Conservation (phyloP, 2,797 vertebrate genomes). For the Rhincodon typus region DNA sequence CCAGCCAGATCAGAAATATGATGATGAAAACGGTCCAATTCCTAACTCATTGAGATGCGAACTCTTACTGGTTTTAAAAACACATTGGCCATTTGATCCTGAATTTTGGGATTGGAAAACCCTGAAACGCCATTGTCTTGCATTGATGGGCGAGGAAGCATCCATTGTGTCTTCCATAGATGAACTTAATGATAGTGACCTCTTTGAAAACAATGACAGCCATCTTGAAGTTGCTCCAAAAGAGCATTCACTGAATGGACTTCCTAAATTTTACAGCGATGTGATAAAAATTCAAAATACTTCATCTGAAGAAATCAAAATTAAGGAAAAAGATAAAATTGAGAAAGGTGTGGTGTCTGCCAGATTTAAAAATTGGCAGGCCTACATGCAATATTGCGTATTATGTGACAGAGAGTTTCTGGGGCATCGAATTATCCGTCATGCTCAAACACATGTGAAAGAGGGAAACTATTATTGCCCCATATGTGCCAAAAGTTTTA, state of each 20-base stretch:
- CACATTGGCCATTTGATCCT: constrained; percentile 95
- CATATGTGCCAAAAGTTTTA: constrained; percentile 87
- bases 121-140: constrained; percentile 86
- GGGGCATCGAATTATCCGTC: constrained; percentile 89
- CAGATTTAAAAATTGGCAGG: constrained; percentile 93
- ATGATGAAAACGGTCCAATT: constrained; percentile 87
- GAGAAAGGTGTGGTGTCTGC: constrained; percentile 88
- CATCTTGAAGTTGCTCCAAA: constrained; percentile 55
- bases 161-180: constrained; percentile 97
- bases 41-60: constrained; percentile 92
- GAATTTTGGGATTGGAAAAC: constrained; percentile 99
- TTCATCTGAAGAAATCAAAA: constrained; percentile 69
- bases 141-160: constrained; percentile 92
- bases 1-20: constrained; percentile 92
- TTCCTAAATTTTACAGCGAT: constrained; percentile 63
- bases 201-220: constrained; percentile 69
- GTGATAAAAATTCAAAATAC: constrained; percentile 69
- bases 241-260: constrained; percentile 60
- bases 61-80: constrained; percentile 90
- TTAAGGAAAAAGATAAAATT: constrained; percentile 80
- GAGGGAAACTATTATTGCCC: constrained; percentile 84
- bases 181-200: constrained; percentile 82
- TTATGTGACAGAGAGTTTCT: constrained; percentile 96
- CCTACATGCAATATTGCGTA: constrained; percentile 97
- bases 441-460: constrained; percentile 88